Conservation (phyloP, 2,888 invertebrate species). For the Lasioglossum marginatum region DNA sequence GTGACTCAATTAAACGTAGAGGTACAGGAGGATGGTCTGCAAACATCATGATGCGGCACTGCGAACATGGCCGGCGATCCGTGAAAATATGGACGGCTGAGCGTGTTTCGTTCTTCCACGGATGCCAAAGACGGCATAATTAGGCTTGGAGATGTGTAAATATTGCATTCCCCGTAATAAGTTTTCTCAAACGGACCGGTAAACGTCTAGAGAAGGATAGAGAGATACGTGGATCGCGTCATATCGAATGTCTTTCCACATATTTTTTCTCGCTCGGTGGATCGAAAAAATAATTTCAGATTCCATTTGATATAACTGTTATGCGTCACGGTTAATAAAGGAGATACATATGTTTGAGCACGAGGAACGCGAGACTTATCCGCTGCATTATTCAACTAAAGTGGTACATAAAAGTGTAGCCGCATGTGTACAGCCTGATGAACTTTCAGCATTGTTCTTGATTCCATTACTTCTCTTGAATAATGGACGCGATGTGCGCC, state of each 20-base stretch:
- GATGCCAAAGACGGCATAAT: constrained; percentile 67
- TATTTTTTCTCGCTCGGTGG: not conserved
- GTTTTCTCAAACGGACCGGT: not conserved
- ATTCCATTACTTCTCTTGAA: constrained; percentile 16
- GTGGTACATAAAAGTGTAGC: not conserved
- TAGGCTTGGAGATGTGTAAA: constrained; percentile 50
- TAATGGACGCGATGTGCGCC: not conserved
- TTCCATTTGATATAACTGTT: not conserved
- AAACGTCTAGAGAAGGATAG: not conserved
- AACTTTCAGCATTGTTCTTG: not conserved
- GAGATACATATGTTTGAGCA: not conserved
- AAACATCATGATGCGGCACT: not conserved
- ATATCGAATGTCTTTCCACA: not conserved
- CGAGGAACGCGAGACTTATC: not conserved
- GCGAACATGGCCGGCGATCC: constrained; percentile 76
- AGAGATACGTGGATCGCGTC: not conserved
- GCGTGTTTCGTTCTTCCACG: constrained; percentile 35
- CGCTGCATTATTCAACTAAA: not conserved
- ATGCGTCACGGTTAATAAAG: constrained; percentile 9
- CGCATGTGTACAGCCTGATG: not conserved
- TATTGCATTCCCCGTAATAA: not conserved
- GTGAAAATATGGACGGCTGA: constrained; percentile 75
- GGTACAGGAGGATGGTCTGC: not conserved
- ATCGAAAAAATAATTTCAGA: not conserved
- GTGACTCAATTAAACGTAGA: not conserved